Base-by-base conservation (phyloP, 2,797 vertebrate species). In the Pantherophis alleghaniensis region DNA sequence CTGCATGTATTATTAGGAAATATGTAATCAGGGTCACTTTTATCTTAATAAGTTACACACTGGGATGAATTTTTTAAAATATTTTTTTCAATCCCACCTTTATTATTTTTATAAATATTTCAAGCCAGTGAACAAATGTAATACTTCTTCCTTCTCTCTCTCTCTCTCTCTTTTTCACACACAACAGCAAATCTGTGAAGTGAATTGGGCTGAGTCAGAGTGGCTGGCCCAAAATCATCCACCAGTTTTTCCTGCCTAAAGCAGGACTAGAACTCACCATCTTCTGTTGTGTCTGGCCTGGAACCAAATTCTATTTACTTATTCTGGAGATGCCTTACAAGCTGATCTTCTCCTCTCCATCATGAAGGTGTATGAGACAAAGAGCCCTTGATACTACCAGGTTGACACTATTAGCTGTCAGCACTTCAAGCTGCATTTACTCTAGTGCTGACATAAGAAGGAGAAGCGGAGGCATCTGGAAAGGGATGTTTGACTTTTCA, bases 1-100 rank as follows among this genome's bases (percentile, higher is more conserved):
- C 42, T 88, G 86, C 28, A 88, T 91, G 18, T 61, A 51, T 22
- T 16, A 91, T 20, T 61, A 89, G 92, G 18, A 5, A 6, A 91
- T 2, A 2, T 18, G 61, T 4, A 22, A 3, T 88, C 89, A 94
- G 86, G 69, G 0, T 90, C 92, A 95, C 42, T 94, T 97, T 96
- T 97, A 91, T 93, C 37, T 95, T 96, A 96, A 95, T 95, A 94
- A 92, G 2, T 87, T 47, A 7, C 63, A 93, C 83, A 89, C 3
- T 24, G 57, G 37, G 66, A 95, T 96, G 92, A 32, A 32, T 74
- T 74, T 74, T 74, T 74, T 37, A 3, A 69, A 32, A 69, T 6
- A 32, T 69, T 32, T 32, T 69, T 16, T 16, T 51, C 47, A 69
- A 74, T 74, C n/a, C 66, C 6, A 74, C n/a, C 66, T 74, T 74